Percentiles rank a stretch among this genome's conserved stretches.
Conservation (phyloP, 2,113 vertebrate genomes). For the Tetrax tetrax region DNA sequence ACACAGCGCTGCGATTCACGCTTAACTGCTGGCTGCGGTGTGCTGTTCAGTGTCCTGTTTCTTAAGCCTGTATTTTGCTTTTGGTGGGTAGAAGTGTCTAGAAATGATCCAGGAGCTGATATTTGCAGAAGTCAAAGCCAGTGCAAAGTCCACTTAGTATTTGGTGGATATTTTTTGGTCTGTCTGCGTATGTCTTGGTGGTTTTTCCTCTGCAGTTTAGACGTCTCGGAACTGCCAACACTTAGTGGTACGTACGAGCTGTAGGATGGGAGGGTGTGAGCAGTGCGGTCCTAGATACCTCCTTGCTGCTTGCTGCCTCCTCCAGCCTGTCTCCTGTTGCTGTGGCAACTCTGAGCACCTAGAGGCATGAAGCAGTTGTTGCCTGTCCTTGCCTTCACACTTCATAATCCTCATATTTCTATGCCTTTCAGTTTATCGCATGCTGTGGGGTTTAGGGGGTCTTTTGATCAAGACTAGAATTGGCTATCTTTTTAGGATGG, state of each 20-base stretch:
- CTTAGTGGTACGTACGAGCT: background rate
- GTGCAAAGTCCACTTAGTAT: background rate
- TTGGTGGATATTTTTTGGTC: background rate
- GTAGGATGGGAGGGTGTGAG: background rate
- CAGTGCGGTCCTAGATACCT: background rate
- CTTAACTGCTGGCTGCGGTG: background rate
- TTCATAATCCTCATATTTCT: background rate
- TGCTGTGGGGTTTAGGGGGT: background rate
- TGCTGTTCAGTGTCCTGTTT: background rate
- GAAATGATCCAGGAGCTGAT: background rate
- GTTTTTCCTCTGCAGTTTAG: background rate
- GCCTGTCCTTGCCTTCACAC: conserved; percentile 8
- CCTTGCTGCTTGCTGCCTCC: conserved; percentile 15
- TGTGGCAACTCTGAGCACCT: conserved; percentile 46
- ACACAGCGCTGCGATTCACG: background rate
- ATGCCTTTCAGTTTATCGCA: background rate
- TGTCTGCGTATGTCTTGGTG: background rate
- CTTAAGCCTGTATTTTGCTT: background rate
- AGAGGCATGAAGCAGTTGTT: background rate
- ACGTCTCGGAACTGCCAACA: background rate
- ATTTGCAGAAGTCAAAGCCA: background rate
- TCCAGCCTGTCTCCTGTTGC: conserved; percentile 42
- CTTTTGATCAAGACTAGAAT: background rate
- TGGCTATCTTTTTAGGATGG: background rate
- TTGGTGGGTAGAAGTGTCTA: background rate